These are phyloP conservation scores for Sebastes melanostomus DNA, from an alignment of 2,797 vertebrate species.

Conservation along the genomic window DNA sequence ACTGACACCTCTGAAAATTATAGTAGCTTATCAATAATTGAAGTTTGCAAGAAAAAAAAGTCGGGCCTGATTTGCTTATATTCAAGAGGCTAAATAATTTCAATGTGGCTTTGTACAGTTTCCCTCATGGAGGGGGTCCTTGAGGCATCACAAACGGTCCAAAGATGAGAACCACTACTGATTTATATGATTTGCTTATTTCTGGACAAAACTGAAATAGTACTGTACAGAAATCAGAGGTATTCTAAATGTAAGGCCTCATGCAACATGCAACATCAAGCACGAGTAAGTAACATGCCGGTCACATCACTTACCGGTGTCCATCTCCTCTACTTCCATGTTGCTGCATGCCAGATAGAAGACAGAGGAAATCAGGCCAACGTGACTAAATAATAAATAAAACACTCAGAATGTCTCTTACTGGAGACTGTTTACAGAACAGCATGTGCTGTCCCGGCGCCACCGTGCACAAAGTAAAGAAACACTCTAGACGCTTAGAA, in stretches of 20 bases:
- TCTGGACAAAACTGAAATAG: not conserved
- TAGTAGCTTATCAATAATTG: not conserved
- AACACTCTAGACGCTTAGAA: not conserved
- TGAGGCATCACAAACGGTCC: not conserved
- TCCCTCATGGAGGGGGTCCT: not conserved
- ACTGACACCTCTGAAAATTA: not conserved
- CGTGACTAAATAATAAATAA: not conserved
- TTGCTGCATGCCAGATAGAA: constrained; percentile 75
- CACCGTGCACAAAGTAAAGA: not conserved
- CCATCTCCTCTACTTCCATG: constrained; percentile 81
- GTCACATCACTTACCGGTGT: constrained; percentile 74
- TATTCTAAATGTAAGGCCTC: not conserved
- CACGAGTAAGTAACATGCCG: not conserved
- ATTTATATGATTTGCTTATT: not conserved
- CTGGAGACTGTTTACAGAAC: not conserved
- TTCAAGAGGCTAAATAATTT: not conserved
- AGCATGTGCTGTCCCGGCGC: not conserved
- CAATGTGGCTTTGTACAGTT: not conserved
- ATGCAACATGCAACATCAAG: not conserved
- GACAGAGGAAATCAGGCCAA: constrained; percentile 44
- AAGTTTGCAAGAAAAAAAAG: not conserved
- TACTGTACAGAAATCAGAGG: not conserved
- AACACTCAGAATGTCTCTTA: not conserved
- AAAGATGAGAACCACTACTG: not conserved
- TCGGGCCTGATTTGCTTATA: not conserved